These are phyloP conservation scores for Montipora capitata DNA, from an alignment of 92 coral and sea anemone species.

Conservation along the genomic window DNA sequence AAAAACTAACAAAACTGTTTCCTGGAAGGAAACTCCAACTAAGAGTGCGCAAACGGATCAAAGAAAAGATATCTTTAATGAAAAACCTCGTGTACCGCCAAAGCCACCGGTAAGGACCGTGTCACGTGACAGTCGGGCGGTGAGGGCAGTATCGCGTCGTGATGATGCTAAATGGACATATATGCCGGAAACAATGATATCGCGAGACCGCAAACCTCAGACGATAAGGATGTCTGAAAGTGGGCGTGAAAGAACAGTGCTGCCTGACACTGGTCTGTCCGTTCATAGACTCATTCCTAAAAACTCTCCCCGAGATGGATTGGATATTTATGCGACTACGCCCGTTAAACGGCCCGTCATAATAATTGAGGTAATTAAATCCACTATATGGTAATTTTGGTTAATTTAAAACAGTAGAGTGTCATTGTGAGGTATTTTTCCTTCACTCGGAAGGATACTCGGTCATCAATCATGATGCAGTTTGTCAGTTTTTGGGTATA, in stretches of 20 bases:
- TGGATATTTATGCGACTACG: neutral
- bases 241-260: constrained; percentile 38
- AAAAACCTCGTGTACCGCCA: constrained; percentile 54
- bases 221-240: neutral
- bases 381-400: no score
- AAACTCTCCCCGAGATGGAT: neutral
- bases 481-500: no score
- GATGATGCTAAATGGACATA: neutral
- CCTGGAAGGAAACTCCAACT: constrained; percentile 59
- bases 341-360: neutral
- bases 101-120: constrained; percentile 68
- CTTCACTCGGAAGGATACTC: no score
- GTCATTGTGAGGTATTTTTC: no score
- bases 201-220: neutral
- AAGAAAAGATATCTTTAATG: constrained; percentile 29
- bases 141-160: constrained; percentile 1
- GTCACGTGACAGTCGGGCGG: constrained; percentile 14
- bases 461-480: no score
- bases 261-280: constrained; percentile 19
- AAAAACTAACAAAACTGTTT: constrained; percentile 36
- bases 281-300: neutral
- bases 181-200: neutral
- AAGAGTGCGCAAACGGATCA: neutral
- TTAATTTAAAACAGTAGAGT: no score
- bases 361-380: constrained; percentile 17